These are phyloP conservation scores for Ellobium chinense DNA, from an alignment of 2,888 invertebrate species.

Conservation along the genomic window DNA sequence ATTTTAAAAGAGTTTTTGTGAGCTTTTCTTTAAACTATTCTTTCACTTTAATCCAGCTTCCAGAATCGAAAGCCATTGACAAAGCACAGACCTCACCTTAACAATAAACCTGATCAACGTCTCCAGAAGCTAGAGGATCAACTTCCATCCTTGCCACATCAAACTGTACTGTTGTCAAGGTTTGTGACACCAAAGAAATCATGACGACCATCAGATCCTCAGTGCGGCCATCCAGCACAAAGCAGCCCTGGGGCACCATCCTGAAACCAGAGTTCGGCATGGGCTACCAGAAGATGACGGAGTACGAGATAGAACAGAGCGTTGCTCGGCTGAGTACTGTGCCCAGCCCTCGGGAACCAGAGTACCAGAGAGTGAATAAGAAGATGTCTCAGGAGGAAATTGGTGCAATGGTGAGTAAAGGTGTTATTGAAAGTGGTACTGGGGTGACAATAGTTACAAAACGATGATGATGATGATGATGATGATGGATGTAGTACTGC, in stretches of 20 bases:
- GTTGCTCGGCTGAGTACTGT: conserved; percentile 68
- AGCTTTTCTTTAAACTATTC: too few relatives aligned
- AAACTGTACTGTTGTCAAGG: too few relatives aligned
- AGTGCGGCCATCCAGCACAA: conserved; percentile 71
- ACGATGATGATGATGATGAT: too few relatives aligned
- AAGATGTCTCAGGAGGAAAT: conserved; percentile 58
- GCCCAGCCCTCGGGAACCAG: conserved; percentile 54
- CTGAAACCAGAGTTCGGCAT: conserved; percentile 75
- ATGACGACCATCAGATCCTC: conserved; percentile 72
- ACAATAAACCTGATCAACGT: not conserved
- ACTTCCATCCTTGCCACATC: not conserved
- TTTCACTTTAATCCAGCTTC: too few relatives aligned
- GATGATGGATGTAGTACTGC: too few relatives aligned
- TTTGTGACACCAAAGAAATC: too few relatives aligned
- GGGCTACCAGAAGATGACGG: conserved; percentile 76
- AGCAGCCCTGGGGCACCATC: conserved; percentile 78
- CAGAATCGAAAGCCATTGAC: too few relatives aligned
- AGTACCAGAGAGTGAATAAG: conserved; percentile 56
- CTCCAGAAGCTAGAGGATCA: not conserved
- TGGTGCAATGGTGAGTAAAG: conserved; percentile 65
- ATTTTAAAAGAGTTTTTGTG: too few relatives aligned
- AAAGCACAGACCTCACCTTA: too few relatives aligned
- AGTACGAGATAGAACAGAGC: conserved; percentile 75
- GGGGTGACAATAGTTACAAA: too few relatives aligned
- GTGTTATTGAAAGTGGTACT: too few relatives aligned